A percentile compares a stretch with the other conserved stretches of the same genome.
These are phyloP conservation scores for Halichondria panicea DNA, from an alignment of 37 sponge, comb jelly and placozoan genomes.

Conservation along the genomic window DNA sequence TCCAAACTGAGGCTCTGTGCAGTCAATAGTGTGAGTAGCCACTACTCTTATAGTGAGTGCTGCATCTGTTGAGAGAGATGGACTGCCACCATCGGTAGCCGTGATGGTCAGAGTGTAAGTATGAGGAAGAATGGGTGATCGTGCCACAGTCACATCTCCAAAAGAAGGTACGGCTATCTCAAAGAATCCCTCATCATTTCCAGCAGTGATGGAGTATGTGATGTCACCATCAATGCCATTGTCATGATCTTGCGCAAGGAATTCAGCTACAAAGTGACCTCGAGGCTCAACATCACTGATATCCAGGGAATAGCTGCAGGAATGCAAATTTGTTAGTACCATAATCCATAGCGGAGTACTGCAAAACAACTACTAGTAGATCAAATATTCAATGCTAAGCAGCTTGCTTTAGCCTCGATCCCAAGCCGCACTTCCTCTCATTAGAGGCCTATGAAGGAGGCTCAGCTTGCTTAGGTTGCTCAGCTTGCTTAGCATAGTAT, in stretches of 20 bases:
- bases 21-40: slow-evolving; percentile 32
- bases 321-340: background rate
- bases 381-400: background rate
- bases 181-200: slow-evolving; percentile 53
- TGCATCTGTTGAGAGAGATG: slow-evolving; percentile 16
- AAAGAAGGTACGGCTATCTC: background rate
- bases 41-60: slow-evolving; percentile 27
- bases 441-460: too few species aligned
- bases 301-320: background rate
- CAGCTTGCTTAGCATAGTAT: too few species aligned
- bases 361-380: too few species aligned
- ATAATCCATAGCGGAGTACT: too few species aligned
- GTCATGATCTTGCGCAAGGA: slow-evolving; percentile 50
- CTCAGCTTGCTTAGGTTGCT: too few species aligned
- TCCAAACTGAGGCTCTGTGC: slow-evolving; percentile 5
- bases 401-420: too few species aligned
- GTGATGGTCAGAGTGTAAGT: slow-evolving; percentile 30
- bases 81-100: slow-evolving; percentile 33
- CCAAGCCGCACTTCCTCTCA: too few species aligned
- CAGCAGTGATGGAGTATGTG: slow-evolving; percentile 36
- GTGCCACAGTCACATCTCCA: slow-evolving; percentile 8
- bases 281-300: slow-evolving; percentile 7
- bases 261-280: slow-evolving; percentile 10
- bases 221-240: slow-evolving; percentile 31
- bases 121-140: slow-evolving; percentile 23